Base-by-base conservation (phyloP, 2,113 vertebrate genomes). In the Mormyrus lacerda region DNA sequence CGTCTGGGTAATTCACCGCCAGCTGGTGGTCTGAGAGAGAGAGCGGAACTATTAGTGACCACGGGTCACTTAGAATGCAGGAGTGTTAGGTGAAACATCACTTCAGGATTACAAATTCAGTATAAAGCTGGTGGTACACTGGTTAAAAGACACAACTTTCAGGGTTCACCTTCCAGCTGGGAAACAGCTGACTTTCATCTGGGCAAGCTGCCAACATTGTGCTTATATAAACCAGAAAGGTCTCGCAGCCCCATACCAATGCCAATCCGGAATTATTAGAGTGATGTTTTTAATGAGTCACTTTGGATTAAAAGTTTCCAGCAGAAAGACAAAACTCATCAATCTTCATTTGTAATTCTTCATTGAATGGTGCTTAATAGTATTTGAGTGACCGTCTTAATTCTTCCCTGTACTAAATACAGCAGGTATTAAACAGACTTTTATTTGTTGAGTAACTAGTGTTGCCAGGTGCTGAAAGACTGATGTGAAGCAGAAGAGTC, bases 401-500 rank as follows among this genome's bases (percentile, higher is more conserved):
- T 1, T 42, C 35, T 15, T 35, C 31, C 73, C 35, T 42, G 35
- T 15, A 42, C 19, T 79, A 42, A 79, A 79, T 79, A 19, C 35
- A 79, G 35, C 73, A 42, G 35, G 31, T 19, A n/a, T n/a, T n/a
- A 42, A 42, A 76, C 17, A 79, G 13, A 39, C 31, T 76, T 76
- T 35, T 15, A 76, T 6, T 76, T 76, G 15, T 39, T 39, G 35
- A 39, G 15, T 76, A 76, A 35, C 73, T 79, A 79, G 17, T 19
- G 73, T 79, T 79, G 4, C 35, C 73, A 79, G 35, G 73, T 87
- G 90, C 89, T 93, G 92, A 86, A 89, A 87, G 91, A 87, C 65
- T 93, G 89, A 90, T 94, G n/a, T 85, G 83, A 48, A 50, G 7
- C 17, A 35, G 89, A 83, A 89, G 27, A 88, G 83, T 48, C 65